Evolutionary conservation across 64 coral and sea anemone genomes (phyloP), one percentile per base, ranked within the genome.

Genomic region (Actinia tenebrosa): DNA sequence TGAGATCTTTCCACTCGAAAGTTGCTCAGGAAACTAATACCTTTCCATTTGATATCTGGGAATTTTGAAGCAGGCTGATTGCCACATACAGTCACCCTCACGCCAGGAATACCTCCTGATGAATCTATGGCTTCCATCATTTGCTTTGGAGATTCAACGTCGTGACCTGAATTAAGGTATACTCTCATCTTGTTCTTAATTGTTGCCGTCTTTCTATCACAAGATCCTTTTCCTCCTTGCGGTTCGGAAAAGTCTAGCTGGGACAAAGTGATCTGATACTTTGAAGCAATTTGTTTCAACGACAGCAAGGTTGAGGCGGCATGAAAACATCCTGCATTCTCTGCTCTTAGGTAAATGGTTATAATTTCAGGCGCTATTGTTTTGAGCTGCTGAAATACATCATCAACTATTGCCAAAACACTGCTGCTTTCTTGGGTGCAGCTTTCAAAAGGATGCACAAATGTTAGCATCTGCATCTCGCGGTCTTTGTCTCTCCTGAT

Each of bases 21-120:
- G 71, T 75, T 75, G 71, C n/a, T 75, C 22, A 75, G 71, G 71
- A 75, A 75, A 75, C 71, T 75, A 16, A 75, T 75, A 1, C 71
- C 19, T 75, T 75, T 42, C 71, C 71, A 75, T 75, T 75, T 75
- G 7, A 14, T 42, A 8, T n/a, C 37, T 1, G 37, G 37, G 3
- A 75, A 20, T 13, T 26, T 42, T 7, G 22, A n/a, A 7, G 22
- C 22, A 75, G 22, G 22, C 37, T 75, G 71, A 8, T 1, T 4
- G 37, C 71, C 71, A 75, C 71, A 75, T 75, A 75, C 22, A 23
- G 22, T n/a, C 16, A 75, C 71, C 37, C 19, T 15, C 22, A 75
- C 71, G 22, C 71, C 71, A 75, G 71, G 71, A 8, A 75, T 3
- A 1, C 71, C 71, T n/a, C 71, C 71, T 3, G 56, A 4, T 5